Conservation (phyloP, 2,113 vertebrate species). For the Larimichthys polyactis region DNA sequence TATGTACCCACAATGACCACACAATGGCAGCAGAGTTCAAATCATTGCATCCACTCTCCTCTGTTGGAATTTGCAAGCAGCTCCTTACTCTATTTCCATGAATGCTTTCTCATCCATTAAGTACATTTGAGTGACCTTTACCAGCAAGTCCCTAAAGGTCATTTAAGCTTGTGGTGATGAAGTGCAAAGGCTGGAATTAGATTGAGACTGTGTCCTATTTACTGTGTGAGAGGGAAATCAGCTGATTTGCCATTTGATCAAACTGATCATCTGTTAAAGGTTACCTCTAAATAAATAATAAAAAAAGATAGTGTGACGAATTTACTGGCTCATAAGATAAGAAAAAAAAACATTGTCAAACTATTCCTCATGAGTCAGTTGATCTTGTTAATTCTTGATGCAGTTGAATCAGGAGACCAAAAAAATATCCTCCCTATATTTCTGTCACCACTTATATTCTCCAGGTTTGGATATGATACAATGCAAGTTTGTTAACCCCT, state of each 20-base stretch:
- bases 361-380: background rate
- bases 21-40: constrained; percentile 43
- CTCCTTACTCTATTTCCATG: background rate
- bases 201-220: background rate
- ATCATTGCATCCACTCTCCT: background rate
- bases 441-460: background rate
- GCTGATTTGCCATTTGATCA: background rate
- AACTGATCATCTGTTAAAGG: constrained; percentile 43
- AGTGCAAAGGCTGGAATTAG: constrained; percentile 21
- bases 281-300: constrained; percentile 2
- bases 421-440: no score
- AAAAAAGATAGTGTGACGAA: background rate
- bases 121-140: constrained; percentile 47
- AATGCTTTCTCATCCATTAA: constrained; percentile 56
- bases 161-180: constrained; percentile 30
- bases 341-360: background rate
- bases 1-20: constrained; percentile 21
- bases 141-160: constrained; percentile 37
- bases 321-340: background rate
- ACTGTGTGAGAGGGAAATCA: background rate
- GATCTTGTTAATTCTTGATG: background rate
- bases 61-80: background rate
- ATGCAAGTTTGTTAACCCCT: background rate
- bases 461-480: background rate
- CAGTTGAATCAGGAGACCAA: background rate